Evolutionary conservation across 2,888 invertebrate genomes (phyloP).

Genomic region (Entomobrya multifasciata): DNA sequence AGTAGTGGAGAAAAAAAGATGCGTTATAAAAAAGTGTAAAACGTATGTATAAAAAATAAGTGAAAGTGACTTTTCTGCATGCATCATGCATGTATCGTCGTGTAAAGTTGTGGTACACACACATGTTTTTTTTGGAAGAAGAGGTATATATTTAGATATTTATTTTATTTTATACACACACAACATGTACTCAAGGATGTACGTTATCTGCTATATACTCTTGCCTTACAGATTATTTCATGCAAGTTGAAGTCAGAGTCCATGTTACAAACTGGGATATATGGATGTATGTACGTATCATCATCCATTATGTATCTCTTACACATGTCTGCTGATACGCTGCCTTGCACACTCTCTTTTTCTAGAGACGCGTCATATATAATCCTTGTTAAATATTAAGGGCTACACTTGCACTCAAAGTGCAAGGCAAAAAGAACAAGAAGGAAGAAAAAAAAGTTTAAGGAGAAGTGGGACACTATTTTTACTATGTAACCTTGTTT

Average conservation of each 20-base stretch:
- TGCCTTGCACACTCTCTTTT: constrained; percentile 65
- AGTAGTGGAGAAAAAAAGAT: background rate
- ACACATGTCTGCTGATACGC: constrained; percentile 66
- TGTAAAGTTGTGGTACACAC: background rate
- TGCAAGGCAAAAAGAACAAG: constrained; percentile 54
- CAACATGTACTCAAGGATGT: constrained; percentile 6
- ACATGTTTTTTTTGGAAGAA: background rate
- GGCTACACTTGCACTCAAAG: constrained; percentile 61
- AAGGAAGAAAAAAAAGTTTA: constrained; percentile 44
- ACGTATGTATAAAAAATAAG: constrained; percentile 36
- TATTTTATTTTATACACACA: constrained; percentile 26
- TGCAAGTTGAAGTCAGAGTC: background rate
- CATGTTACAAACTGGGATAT: background rate
- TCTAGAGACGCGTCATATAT: constrained; percentile 68
- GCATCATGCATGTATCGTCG: constrained; percentile 33
- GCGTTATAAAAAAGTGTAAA: no score
- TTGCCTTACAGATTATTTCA: constrained; percentile 16
- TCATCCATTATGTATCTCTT: constrained; percentile 73
- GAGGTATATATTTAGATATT: background rate
- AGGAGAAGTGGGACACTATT: constrained; percentile 62
- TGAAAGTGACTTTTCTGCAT: constrained; percentile 63
- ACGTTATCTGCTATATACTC: background rate
- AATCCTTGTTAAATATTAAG: constrained; percentile 74
- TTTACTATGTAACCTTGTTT: constrained; percentile 55
- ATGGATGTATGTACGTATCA: constrained; percentile 32